Evolutionary conservation across 2,113 vertebrate species (phyloP).

Genomic region (Notarius lentiginosus): DNA sequence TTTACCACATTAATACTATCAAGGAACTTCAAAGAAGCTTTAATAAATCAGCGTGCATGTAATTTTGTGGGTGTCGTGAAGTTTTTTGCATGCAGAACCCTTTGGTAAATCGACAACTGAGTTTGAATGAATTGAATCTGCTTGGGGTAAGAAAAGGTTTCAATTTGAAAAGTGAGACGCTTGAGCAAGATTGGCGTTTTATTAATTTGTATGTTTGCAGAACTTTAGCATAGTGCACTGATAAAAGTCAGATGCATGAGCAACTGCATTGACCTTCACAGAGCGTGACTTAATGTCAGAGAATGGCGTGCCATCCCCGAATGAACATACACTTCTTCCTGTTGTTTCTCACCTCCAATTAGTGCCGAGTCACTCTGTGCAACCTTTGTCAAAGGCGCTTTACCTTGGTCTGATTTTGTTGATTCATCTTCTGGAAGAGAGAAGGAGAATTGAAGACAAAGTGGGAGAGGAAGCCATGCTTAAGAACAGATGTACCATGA

Average conservation of each 20-base stretch:
- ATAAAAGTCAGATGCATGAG: background rate
- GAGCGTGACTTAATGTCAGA: background rate
- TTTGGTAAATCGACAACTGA: background rate
- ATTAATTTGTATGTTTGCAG: background rate
- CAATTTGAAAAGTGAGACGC: background rate
- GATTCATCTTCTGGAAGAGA: conserved; percentile 79
- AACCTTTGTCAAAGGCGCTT: conserved; percentile 77
- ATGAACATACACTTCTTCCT: background rate
- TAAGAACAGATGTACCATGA: background rate
- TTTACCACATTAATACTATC: background rate
- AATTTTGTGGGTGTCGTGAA: background rate
- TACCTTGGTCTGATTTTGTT: conserved; percentile 81
- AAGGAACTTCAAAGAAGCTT: background rate
- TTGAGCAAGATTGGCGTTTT: background rate
- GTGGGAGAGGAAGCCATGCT: background rate
- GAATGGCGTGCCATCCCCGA: background rate
- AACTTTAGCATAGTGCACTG: background rate
- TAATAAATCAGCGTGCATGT: background rate
- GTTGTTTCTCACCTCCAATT: conserved; percentile 70
- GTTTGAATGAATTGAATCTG: background rate
- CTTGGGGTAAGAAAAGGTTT: background rate
- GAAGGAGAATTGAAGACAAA: background rate
- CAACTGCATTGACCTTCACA: background rate
- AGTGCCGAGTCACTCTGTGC: conserved; percentile 84
- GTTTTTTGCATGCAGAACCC: background rate